These are phyloP conservation scores for Gobionotothen gibberifrons DNA, from an alignment of 2,797 vertebrate genomes.

Conservation along the genomic window DNA sequence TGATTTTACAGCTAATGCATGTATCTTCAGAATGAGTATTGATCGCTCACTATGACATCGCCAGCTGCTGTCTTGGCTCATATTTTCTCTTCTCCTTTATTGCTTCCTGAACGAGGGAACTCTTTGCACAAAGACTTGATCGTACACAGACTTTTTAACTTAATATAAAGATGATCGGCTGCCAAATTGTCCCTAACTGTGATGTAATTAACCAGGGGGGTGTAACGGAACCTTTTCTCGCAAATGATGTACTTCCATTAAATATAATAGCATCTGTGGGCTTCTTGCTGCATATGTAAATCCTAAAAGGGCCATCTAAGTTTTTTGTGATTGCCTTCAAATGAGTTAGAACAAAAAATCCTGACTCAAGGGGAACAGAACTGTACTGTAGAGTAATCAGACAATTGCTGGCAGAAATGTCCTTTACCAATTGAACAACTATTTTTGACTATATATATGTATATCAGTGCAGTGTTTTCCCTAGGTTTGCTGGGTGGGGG, in stretches of 20 bases:
- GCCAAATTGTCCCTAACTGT: slow-evolving; percentile 37
- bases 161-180: slow-evolving; percentile 37
- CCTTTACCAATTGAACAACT: not conserved
- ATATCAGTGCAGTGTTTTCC: no score
- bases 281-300: slow-evolving; percentile 37
- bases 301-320: slow-evolving; percentile 26
- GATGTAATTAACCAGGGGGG: slow-evolving; percentile 51
- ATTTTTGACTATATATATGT: no score
- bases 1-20: slow-evolving; percentile 59
- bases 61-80: slow-evolving; percentile 30
- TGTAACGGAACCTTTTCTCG: slow-evolving; percentile 30
- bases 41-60: slow-evolving; percentile 34
- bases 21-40: slow-evolving; percentile 57
- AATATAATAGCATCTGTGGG: slow-evolving; percentile 34
- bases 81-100: slow-evolving; percentile 44
- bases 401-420: not conserved
- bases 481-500: no score
- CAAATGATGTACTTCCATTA: slow-evolving; percentile 40
- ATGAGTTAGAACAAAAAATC: slow-evolving; percentile 3
- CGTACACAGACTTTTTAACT: slow-evolving; percentile 20
- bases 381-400: not conserved
- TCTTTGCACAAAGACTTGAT: slow-evolving; percentile 15
- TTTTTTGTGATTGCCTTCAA: slow-evolving; percentile 33
- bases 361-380: not conserved
- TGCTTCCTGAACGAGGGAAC: slow-evolving; percentile 20